phyloP scores from a whole-genome alignment of 2,113 vertebrate genomes.

The Burhinus oedicnemus region DNA sequence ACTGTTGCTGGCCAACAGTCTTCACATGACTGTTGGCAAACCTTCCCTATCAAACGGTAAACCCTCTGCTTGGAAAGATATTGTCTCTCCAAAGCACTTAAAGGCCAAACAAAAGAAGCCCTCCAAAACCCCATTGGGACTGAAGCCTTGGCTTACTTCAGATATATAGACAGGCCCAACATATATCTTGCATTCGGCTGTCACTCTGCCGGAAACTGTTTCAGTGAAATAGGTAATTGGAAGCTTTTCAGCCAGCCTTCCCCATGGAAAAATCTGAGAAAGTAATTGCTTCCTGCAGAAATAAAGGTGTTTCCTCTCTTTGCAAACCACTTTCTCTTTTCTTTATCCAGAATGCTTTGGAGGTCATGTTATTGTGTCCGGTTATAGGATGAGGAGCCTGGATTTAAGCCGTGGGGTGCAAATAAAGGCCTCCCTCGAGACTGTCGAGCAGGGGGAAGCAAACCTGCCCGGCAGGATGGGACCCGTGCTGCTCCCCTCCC shows the following conservation, averaged over 20 bases:
- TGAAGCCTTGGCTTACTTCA: background rate
- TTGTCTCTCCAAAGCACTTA: background rate
- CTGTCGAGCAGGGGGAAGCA: background rate
- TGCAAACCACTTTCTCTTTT: slow-evolving; percentile 51
- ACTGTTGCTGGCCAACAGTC: background rate
- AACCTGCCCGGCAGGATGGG: background rate
- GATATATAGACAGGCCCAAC: background rate
- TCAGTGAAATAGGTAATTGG: slow-evolving; percentile 49
- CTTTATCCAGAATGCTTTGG: slow-evolving; percentile 50
- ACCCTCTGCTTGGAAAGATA: background rate
- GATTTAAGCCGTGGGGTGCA: background rate
- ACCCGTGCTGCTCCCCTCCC: background rate
- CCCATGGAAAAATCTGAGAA: slow-evolving; percentile 52
- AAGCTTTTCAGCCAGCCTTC: slow-evolving; percentile 53
- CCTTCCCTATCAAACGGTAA: background rate
- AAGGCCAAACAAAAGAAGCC: background rate
- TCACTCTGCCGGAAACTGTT: background rate
- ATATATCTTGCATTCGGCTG: slow-evolving; percentile 19
- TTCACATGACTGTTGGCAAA: background rate
- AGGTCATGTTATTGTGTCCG: slow-evolving; percentile 65
- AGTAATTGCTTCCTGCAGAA: slow-evolving; percentile 66
- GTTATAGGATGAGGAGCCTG: slow-evolving; percentile 30
- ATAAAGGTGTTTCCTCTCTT: slow-evolving; percentile 68
- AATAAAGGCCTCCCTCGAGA: background rate
- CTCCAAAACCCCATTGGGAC: background rate